Conservation (phyloP, 2,113 vertebrate species). For the Calypte anna region DNA sequence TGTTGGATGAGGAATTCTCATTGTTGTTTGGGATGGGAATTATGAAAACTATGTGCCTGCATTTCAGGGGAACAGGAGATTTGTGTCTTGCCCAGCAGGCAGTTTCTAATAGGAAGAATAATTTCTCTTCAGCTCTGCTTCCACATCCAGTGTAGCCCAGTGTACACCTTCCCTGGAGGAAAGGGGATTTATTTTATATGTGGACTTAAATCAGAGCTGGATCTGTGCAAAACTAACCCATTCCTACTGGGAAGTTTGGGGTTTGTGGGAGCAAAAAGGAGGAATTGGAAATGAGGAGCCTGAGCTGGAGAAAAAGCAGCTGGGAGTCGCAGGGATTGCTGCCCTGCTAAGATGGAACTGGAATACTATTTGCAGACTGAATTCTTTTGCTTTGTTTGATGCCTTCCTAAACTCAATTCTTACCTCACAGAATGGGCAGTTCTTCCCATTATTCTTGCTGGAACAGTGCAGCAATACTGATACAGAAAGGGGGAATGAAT, state of each 20-base stretch:
- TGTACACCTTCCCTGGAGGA: neutral
- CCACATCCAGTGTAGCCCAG: neutral
- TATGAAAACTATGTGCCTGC: neutral
- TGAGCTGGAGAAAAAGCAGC: neutral
- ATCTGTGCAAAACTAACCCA: neutral
- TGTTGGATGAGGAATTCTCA: fast-evolving
- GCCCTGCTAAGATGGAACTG: neutral
- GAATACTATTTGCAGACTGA: neutral
- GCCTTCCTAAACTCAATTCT: neutral
- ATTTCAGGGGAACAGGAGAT: neutral
- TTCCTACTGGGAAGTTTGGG: neutral
- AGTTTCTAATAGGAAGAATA: neutral
- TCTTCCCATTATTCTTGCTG: neutral
- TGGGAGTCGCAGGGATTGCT: neutral
- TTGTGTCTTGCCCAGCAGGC: neutral
- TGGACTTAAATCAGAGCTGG: neutral
- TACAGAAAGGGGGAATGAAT: neutral
- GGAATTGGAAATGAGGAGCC: neutral
- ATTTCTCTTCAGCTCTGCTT: neutral
- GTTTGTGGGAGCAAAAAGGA: fast-evolving
- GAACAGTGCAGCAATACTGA: neutral
- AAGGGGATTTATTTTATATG: neutral
- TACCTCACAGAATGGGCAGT: neutral
- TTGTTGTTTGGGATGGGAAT: neutral
- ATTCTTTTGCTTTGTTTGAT: neutral